Evolutionary conservation across 2,888 invertebrate genomes (phyloP).

Genomic region (Ormyrus nitidulus): DNA sequence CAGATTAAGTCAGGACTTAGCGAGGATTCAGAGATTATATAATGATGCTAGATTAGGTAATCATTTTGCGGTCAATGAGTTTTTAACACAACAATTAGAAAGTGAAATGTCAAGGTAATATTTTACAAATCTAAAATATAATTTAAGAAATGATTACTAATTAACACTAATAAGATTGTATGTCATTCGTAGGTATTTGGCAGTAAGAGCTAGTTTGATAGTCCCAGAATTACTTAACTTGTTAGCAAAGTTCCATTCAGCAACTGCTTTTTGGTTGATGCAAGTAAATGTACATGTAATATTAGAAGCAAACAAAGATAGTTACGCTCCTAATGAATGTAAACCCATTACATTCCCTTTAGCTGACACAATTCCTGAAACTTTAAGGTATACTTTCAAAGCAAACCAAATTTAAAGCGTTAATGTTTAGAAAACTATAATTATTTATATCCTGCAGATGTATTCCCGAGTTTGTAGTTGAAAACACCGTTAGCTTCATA

Average conservation of each 20-base stretch:
- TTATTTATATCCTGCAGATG: conserved; percentile 77
- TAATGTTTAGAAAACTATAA: conserved; percentile 7
- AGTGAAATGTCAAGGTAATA: conserved; percentile 81
- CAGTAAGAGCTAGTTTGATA: conserved; percentile 85
- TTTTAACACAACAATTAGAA: conserved; percentile 80
- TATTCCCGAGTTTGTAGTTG: conserved; percentile 92
- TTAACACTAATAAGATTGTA: not conserved
- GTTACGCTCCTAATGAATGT: conserved; percentile 80
- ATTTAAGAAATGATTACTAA: not conserved
- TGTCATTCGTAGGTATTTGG: conserved; percentile 80
- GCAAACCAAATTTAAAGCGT: not conserved
- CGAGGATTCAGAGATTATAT: conserved; percentile 85
- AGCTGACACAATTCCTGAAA: conserved; percentile 81
- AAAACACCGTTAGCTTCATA: conserved; percentile 90
- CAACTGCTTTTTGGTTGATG: conserved; percentile 89
- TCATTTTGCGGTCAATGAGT: conserved; percentile 78
- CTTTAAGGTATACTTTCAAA: conserved; percentile 78
- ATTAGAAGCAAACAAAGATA: conserved; percentile 69
- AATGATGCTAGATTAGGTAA: conserved; percentile 82
- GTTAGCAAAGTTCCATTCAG: conserved; percentile 86
- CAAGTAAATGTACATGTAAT: conserved; percentile 83
- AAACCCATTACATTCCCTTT: conserved; percentile 81
- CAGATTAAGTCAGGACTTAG: conserved; percentile 78
- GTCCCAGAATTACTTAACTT: conserved; percentile 85
- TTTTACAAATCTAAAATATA: conserved; percentile 15